These are phyloP conservation scores for Aleiodes alternator DNA, from an alignment of 2,888 invertebrate genomes.

Conservation along the genomic window DNA sequence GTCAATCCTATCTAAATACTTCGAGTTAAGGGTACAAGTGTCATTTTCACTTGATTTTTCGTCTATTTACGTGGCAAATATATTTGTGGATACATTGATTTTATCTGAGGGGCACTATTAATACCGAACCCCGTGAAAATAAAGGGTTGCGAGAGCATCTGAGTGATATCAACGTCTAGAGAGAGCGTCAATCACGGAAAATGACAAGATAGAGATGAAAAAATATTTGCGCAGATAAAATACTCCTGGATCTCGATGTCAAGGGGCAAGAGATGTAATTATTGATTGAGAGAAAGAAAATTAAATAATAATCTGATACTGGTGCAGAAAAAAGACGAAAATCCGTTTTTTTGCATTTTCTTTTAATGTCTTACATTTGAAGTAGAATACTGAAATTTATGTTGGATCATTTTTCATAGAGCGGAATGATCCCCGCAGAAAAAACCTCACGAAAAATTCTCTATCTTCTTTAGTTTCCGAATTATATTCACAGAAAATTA, in stretches of 20 bases:
- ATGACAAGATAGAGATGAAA: constrained; percentile 46
- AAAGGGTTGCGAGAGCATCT: constrained; percentile 41
- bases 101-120: constrained; percentile 27
- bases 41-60: constrained; percentile 68
- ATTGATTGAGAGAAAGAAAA: too few species aligned
- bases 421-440: too few species aligned
- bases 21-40: constrained; percentile 69
- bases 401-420: too few species aligned
- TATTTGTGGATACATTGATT: constrained; percentile 68
- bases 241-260: not conserved
- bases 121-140: not conserved
- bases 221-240: not conserved
- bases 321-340: too few species aligned
- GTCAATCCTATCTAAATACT: constrained; percentile 41
- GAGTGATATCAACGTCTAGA: constrained; percentile 5
- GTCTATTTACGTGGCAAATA: constrained; percentile 66
- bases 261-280: not conserved
- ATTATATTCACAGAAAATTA: too few species aligned
- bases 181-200: constrained; percentile 21
- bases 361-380: too few species aligned
- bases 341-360: too few species aligned
- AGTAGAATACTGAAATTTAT: too few species aligned
- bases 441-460: too few species aligned
- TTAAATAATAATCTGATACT: too few species aligned
- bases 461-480: too few species aligned